A percentile compares a stretch with the other conserved stretches of the same genome.
Evolutionary conservation across 2,888 invertebrate genomes (phyloP).

Genomic region (Drosophila anceps): DNA sequence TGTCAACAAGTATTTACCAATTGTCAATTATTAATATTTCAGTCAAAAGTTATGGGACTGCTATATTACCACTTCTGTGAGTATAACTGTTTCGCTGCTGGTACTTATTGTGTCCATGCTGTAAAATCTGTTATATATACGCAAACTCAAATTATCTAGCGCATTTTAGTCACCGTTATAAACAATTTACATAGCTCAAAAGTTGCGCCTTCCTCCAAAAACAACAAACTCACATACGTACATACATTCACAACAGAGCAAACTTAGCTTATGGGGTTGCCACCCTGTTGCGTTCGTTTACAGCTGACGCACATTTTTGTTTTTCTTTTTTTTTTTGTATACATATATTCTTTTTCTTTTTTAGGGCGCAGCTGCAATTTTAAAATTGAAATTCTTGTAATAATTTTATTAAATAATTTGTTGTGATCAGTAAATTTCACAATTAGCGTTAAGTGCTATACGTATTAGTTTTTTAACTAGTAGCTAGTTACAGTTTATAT

Average conservation of each 20-base stretch:
- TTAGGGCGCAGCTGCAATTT: conserved; percentile 29
- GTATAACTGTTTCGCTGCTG: conserved; percentile 54
- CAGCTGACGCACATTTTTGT: conserved; percentile 31
- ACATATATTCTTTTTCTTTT: background rate
- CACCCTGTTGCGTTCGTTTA: conserved; percentile 12
- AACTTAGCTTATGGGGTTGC: conserved; percentile 37
- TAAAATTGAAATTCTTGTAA: background rate
- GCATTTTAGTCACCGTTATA: conserved; percentile 19
- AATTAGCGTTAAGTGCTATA: conserved; percentile 25
- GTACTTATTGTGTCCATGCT: conserved; percentile 45
- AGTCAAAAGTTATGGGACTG: background rate
- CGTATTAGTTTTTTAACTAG: conserved; percentile 42
- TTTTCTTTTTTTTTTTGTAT: background rate
- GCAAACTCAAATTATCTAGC: background rate
- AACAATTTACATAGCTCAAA: conserved; percentile 44
- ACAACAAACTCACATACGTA: conserved; percentile 35
- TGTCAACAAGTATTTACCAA: conserved; percentile 25
- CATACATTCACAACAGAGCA: conserved; percentile 1
- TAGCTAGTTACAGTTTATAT: conserved; percentile 48
- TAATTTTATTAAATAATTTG: conserved; percentile 33
- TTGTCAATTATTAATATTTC: background rate
- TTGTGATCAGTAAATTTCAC: conserved; percentile 39
- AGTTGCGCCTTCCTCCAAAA: conserved; percentile 43
- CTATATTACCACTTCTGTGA: conserved; percentile 70
- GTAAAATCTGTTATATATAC: background rate